Base-by-base conservation (phyloP, 64 coral and sea anemone genomes). In the Dendrophyllia cribrosa region DNA sequence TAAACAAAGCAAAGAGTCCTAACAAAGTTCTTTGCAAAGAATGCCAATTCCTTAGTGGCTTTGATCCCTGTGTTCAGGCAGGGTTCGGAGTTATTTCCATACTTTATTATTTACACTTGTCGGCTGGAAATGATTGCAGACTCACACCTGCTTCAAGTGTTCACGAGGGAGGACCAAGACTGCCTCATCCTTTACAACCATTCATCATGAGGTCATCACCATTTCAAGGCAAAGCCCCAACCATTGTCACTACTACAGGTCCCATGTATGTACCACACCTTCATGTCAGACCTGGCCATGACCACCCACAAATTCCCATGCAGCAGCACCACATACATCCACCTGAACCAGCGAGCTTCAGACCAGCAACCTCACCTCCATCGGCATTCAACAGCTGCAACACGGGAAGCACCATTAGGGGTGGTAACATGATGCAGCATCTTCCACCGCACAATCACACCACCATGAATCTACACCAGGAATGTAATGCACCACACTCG, bases 241-340 rank as follows among this genome's bases (percentile, higher is more conserved):
- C 86, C 13, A 60, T 88, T 5, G 86, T 88, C 17, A 74, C 86
- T 8, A 88, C 51, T 20, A 58, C 86, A 88, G 86, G 86, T 22
- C 86, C 86, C 3, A 74, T 88, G 72, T 88, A 88, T 59, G 51
- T 88, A 22, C 86, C 86, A 73, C 86, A 88, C 43, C 68, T 88
- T 9, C 86, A 88, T n/a, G 58, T 88, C 51, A 61, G 86, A 26
- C 69, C 86, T 20, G 68, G 68, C n/a, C 70, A 88, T 75, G 86
- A 76, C 58, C 72, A 88, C 70, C 19, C 62, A 11, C 80, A 66
- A 51, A 84, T 84, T 14, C 80, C 80, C 43, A 26, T 88, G 17
- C 68, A 88, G 50, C 72, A 88, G n/a, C 72, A 88, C 45, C 50
- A 59, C 9, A 11, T 59, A 12, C 68, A 72, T 34, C 68, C 58